These are phyloP conservation scores for Arbacia lixula DNA, from an alignment of 53 echinoderm and acorn worm species.

Conservation along the genomic window DNA sequence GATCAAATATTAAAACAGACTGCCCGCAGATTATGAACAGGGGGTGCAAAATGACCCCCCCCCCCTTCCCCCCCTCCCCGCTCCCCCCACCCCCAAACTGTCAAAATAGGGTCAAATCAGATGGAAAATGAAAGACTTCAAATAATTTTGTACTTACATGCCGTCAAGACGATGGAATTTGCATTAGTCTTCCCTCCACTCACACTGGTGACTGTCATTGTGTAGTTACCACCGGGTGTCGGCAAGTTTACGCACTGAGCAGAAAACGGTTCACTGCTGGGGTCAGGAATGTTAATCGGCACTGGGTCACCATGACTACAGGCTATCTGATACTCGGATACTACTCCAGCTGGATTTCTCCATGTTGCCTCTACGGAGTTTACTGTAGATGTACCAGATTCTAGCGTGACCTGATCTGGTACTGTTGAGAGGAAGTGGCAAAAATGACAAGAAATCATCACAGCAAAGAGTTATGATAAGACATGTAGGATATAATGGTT, in stretches of 20 bases:
- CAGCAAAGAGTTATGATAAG: too few relatives aligned
- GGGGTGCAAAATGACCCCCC: too few relatives aligned
- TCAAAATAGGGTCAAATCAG: too few relatives aligned
- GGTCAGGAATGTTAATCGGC: neutral
- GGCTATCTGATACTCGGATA: constrained; percentile 51
- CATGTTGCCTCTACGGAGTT: constrained; percentile 59
- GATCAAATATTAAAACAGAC: too few relatives aligned
- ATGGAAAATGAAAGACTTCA: too few relatives aligned
- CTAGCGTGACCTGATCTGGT: constrained; percentile 17
- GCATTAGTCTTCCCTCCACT: neutral
- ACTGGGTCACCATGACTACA: constrained; percentile 32
- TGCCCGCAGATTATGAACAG: too few relatives aligned
- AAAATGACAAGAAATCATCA: too few relatives aligned
- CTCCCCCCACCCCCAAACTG: too few relatives aligned
- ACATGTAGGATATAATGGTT: too few relatives aligned
- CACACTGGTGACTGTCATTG: constrained; percentile 16
- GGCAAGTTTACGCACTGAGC: neutral
- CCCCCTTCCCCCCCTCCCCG: too few relatives aligned
- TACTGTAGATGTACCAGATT: constrained; percentile 43
- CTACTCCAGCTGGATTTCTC: constrained; percentile 53
- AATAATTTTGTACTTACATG: too few relatives aligned
- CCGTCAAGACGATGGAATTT: constrained; percentile 6
- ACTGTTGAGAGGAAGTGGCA: constrained; percentile 8
- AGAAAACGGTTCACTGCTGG: neutral
- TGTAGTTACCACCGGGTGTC: constrained; percentile 10